Evolutionary conservation across 2,888 invertebrate species (phyloP).

Genomic region (Ectemnius cavifrons): DNA sequence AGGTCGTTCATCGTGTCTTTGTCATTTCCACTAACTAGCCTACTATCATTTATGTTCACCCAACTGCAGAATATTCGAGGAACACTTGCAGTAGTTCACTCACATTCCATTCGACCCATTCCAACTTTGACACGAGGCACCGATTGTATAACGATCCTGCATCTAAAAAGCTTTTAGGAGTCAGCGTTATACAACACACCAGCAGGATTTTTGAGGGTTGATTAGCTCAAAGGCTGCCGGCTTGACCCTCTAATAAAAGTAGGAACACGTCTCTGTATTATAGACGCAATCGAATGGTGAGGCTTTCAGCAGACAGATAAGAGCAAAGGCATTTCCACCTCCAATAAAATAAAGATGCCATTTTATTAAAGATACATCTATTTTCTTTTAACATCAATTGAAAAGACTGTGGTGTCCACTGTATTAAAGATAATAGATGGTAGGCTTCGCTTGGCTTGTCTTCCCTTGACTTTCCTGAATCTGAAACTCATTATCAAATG

Average conservation of each 20-base stretch:
- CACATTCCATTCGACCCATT: not conserved
- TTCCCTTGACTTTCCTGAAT: too few species aligned
- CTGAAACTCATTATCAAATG: too few species aligned
- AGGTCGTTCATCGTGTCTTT: not conserved
- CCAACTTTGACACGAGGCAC: too few species aligned
- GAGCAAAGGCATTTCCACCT: constrained; percentile 39
- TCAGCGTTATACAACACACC: not conserved
- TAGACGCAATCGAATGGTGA: constrained; percentile 70
- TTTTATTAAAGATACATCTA: too few species aligned
- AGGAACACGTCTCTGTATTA: constrained; percentile 71
- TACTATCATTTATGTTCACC: too few species aligned
- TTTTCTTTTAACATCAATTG: too few species aligned
- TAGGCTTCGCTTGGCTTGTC: too few species aligned
- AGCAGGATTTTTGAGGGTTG: constrained; percentile 71
- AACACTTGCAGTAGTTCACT: too few species aligned
- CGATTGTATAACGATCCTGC: too few species aligned
- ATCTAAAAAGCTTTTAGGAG: not conserved
- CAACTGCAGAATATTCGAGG: too few species aligned
- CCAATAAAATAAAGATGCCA: constrained; percentile 33
- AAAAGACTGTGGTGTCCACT: too few species aligned
- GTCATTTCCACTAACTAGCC: not conserved
- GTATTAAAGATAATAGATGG: too few species aligned
- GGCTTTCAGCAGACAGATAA: constrained; percentile 63
- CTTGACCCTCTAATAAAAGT: constrained; percentile 75
- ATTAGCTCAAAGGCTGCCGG: constrained; percentile 78